Percentiles rank a stretch among this genome's conserved stretches.
Evolutionary conservation across 2,113 vertebrate species (phyloP).

Genomic region (Saguinus imperator): DNA sequence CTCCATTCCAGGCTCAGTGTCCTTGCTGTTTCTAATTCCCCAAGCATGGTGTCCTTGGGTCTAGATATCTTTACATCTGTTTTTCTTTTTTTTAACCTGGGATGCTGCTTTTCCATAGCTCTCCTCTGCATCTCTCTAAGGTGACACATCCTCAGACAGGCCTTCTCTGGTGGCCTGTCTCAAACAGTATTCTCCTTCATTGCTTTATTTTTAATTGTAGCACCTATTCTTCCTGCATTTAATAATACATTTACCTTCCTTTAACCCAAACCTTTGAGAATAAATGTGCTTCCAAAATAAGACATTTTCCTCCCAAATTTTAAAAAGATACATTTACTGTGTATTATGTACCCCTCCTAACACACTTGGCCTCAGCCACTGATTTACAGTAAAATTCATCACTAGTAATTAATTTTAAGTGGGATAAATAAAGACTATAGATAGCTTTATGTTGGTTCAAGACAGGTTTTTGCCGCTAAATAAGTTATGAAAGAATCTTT

Average conservation of each 20-base stretch:
- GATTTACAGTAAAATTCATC: neutral
- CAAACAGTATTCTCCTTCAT: neutral
- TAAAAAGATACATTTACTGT: neutral
- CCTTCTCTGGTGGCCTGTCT: neutral
- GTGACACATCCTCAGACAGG: neutral
- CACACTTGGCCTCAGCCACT: neutral
- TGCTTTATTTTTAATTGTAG: neutral
- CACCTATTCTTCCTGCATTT: neutral
- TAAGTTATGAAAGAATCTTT: neutral
- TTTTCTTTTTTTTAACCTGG: too few relatives aligned
- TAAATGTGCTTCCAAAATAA: neutral
- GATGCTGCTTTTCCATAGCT: neutral
- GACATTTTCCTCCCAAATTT: neutral
- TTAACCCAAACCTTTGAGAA: neutral
- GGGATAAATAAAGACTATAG: neutral
- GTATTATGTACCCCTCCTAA: too few relatives aligned
- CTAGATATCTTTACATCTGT: accelerated
- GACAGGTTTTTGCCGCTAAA: neutral
- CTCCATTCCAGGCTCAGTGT: too few relatives aligned
- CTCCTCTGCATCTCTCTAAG: neutral
- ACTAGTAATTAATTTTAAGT: neutral
- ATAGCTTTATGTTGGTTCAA: neutral
- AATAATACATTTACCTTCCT: neutral
- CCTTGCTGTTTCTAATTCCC: neutral
- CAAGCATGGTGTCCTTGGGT: neutral